Percentiles rank a stretch among this genome's conserved stretches.
Conservation (phyloP, 2,797 vertebrate genomes). For the Poeciliopsis presidionis region DNA sequence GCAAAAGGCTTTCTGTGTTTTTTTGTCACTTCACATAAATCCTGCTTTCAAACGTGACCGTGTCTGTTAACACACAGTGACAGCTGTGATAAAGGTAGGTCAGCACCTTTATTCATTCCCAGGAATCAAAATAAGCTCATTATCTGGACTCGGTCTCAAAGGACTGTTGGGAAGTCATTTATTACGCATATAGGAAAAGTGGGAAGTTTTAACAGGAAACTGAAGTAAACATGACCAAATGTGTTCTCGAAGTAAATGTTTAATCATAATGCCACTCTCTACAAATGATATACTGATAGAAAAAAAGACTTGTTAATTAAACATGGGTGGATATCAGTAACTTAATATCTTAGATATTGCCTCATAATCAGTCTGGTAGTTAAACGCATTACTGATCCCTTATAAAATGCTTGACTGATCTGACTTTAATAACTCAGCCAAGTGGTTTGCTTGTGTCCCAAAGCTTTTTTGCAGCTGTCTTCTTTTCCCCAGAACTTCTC, state of each 20-base stretch:
- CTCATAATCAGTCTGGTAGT: conserved; percentile 11
- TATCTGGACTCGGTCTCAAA: conserved; percentile 47
- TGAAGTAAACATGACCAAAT: conserved; percentile 25
- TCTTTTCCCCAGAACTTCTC: conserved; percentile 40
- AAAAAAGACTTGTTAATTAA: conserved; percentile 3
- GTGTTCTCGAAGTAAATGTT: not conserved
- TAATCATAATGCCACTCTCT: conserved; percentile 6
- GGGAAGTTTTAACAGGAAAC: conserved; percentile 28
- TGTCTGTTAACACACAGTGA: conserved; percentile 49
- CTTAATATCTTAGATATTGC: conserved; percentile 12
- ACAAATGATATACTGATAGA: conserved; percentile 23
- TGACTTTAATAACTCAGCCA: conserved; percentile 32
- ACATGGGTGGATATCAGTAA: conserved; percentile 26
- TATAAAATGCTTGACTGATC: conserved; percentile 28
- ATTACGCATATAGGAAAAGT: conserved; percentile 46
- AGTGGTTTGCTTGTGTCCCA: conserved; percentile 36
- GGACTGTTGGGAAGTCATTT: conserved; percentile 43
- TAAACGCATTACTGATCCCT: conserved; percentile 23
- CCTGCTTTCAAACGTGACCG: conserved; percentile 40
- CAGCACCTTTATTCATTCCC: conserved; percentile 38
- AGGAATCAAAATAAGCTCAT: conserved; percentile 51
- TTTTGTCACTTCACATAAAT: conserved; percentile 55
- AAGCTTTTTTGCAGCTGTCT: conserved; percentile 57
- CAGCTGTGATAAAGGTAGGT: conserved; percentile 50
- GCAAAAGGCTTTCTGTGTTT: conserved; percentile 38